phyloP scores from a whole-genome alignment of 2,797 vertebrate species.

The Macroramphosus scolopax region DNA sequence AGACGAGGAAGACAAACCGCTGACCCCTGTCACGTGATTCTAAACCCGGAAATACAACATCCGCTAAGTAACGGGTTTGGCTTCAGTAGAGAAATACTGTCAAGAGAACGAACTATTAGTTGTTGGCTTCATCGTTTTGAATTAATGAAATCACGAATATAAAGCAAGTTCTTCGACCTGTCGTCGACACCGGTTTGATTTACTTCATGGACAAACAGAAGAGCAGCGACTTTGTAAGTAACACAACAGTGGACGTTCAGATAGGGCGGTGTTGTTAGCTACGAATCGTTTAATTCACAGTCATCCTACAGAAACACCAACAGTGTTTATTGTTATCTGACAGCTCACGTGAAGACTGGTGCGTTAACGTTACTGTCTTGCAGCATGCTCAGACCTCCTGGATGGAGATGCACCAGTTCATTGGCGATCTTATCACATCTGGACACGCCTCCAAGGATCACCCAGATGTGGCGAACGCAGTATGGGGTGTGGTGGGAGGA shows the following conservation, averaged over 20 bases:
- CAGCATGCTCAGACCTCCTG: slow-evolving; percentile 75
- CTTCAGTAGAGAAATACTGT: neutral
- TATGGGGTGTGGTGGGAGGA: slow-evolving; percentile 63
- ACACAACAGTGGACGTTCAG: neutral
- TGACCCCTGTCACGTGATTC: slow-evolving; percentile 53
- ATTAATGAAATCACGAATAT: neutral
- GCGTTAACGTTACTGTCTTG: neutral
- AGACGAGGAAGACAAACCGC: too few relatives aligned
- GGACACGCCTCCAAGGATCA: slow-evolving; percentile 66
- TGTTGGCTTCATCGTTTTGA: neutral
- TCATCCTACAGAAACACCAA: too few relatives aligned
- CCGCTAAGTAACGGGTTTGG: neutral
- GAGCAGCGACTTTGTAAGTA: slow-evolving; percentile 71
- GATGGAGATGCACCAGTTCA: slow-evolving; percentile 82
- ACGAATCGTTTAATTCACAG: too few relatives aligned
- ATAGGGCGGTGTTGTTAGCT: neutral
- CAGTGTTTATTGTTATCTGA: too few relatives aligned
- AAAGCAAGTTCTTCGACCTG: neutral
- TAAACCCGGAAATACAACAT: slow-evolving; percentile 66
- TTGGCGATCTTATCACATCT: slow-evolving; percentile 77
- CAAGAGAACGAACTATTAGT: neutral
- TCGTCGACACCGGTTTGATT: slow-evolving; percentile 4
- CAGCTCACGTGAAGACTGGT: too few relatives aligned
- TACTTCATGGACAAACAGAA: slow-evolving; percentile 79
- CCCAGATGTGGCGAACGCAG: slow-evolving; percentile 61